Evolutionary conservation across 1,140 invertebrate species (phyloP), one percentile per base, ranked within the genome.

Genomic region (Akabosia matsudoensis): DNA sequence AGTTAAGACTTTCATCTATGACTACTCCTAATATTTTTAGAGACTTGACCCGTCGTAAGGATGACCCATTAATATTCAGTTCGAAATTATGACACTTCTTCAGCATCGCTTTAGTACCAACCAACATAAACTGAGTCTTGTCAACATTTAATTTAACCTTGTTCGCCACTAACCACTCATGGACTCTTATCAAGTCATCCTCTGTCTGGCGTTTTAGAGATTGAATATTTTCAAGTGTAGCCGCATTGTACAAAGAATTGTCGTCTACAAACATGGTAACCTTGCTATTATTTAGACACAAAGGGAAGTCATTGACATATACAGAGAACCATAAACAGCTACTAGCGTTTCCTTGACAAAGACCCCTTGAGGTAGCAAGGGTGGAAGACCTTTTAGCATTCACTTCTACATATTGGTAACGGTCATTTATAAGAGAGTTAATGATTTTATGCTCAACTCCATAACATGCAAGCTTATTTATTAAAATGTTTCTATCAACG

Each of bases 401-500:
- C 7, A 45, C 37, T 76, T 76, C 64, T 51, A 0, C 52, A 31
- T 61, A 1, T 78, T 64, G 26, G 28, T 16, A 52, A n/a, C 74
- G 24, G n/a, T 33, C 34, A 16, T 33, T 0, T 22, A 81, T 31
- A 31, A 78, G 75, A 13, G 76, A 16, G 51, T 10, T 16, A 76
- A 76, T 45, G 7, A 45, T 7, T 13, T 33, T 31, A 10, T 45
- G 24, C 33, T 75, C 30, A 33, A 75, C 70, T 22, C 52, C 26
- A 34, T 76, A 74, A 4, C 34, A 24, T 54, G 74, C 76, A 22
- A 86, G 72, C 79, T 84, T 85, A 30, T 79, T 81, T 1, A 85
- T 56, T 0, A 86, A 79, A 0, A 83, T 85, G 14, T 82, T 72
- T 16, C 83, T 78, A 84, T 84, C 85, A 0, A 85, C 82, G 72